Base-by-base conservation (phyloP, 2,797 vertebrate species). In the Oreochromis grahami region DNA sequence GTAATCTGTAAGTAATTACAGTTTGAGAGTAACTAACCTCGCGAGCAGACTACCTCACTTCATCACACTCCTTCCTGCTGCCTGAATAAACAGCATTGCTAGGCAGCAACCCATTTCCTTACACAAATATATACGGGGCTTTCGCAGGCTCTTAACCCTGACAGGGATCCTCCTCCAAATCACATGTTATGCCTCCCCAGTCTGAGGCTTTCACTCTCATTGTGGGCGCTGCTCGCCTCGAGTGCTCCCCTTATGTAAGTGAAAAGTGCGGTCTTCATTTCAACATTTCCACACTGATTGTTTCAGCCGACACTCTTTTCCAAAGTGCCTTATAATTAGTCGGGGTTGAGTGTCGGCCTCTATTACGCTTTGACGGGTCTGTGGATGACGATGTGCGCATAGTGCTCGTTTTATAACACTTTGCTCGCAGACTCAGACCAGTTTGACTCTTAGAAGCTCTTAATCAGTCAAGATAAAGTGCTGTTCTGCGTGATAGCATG, bases 81-180 rank as follows among this genome's bases (percentile, higher is more conserved):
- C 93, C 93, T 95, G 95, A 94, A 95, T 94, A 95, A 95, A 96
- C 94, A 95, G 84, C 89, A 95, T 95, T 93, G 93, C 94, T 94
- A 94, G 93, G 94, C 94, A 95, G 94, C 93, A 90, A 86, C 93
- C 91, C 91, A 92, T 93, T 95, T 94, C 91, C 95, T 95, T 92
- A 92, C 92, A 95, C 94, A 96, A 96, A 96, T 94, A 95, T 94
- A 95, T 76, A 94, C 93, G 81, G 65, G 65, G 65, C 65, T 70
- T 70, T 70, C 5, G 65, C 26, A 74, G 89, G 79, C 92, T 89
- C 93, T 93, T 91, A 88, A 93, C 91, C 84, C 89, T 86, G 90
- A 88, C 92, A 87, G 87, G 86, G 91, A 91, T 91, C 92, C 92
- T 91, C 90, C 94, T 94, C 87, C 87, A 84, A 85, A 93, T 94